Evolutionary conservation across 2,888 invertebrate genomes (phyloP).

Genomic region (Rhagonycha lutea): DNA sequence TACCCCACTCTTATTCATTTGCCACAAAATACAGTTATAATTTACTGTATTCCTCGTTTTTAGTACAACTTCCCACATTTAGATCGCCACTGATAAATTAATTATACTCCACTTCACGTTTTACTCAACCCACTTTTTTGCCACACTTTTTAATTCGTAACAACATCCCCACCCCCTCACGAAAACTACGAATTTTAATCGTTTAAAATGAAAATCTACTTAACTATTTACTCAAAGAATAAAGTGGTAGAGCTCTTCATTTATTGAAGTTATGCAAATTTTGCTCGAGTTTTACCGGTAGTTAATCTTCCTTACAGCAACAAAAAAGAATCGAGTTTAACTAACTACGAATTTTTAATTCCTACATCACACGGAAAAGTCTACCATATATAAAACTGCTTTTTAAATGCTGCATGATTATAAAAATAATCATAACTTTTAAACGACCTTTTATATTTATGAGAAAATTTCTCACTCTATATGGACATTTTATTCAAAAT

Average conservation of each 20-base stretch:
- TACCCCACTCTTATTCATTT: constrained; percentile 27
- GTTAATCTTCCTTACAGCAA: background rate
- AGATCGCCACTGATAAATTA: background rate
- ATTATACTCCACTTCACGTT: background rate
- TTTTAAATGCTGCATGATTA: background rate
- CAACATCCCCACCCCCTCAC: background rate
- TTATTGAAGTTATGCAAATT: background rate
- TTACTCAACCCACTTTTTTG: background rate
- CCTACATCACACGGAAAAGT: background rate
- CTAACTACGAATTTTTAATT: background rate
- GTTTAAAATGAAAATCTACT: background rate
- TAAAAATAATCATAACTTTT: background rate
- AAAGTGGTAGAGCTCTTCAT: background rate
- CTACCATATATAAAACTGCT: background rate
- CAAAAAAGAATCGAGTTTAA: background rate
- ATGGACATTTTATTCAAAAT: background rate
- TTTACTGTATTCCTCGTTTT: constrained; percentile 10
- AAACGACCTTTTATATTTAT: background rate
- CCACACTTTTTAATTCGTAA: background rate
- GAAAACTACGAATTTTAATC: background rate
- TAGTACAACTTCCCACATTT: constrained; percentile 20
- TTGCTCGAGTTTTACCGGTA: background rate
- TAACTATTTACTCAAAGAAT: background rate
- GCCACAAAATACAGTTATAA: constrained; percentile 26
- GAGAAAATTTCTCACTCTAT: background rate